Percentiles rank a stretch among this genome's conserved stretches.
Evolutionary conservation across 2,113 vertebrate species (phyloP).

Genomic region (Archocentrus centrarchus): DNA sequence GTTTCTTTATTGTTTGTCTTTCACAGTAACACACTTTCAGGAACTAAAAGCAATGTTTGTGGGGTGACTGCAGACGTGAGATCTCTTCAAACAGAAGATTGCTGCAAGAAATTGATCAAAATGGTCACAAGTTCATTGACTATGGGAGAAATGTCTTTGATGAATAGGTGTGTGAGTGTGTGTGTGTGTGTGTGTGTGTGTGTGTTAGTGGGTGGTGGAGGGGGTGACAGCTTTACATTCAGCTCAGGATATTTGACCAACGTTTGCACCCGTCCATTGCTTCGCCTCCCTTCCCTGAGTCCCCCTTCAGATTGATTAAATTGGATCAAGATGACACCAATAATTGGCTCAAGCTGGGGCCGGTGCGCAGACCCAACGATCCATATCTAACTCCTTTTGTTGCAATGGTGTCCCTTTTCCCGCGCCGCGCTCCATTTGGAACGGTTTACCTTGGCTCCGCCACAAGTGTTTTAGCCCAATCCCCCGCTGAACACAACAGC

Average conservation of each 20-base stretch:
- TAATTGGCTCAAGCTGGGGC: slow-evolving; percentile 99
- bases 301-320: slow-evolving; percentile 97
- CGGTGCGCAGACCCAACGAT: slow-evolving; percentile 92
- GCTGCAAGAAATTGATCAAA: not conserved
- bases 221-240: slow-evolving; percentile 77
- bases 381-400: slow-evolving; percentile 92
- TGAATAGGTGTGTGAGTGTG: slow-evolving; percentile 1
- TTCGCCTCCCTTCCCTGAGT: slow-evolving; percentile 70
- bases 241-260: slow-evolving; percentile 95
- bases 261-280: slow-evolving; percentile 85
- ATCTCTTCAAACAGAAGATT: not conserved
- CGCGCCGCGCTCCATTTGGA: slow-evolving; percentile 95
- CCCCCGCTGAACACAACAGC: slow-evolving; percentile 90
- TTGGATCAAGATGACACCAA: slow-evolving; percentile 99
- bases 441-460: slow-evolving; percentile 98
- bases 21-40: not conserved
- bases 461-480: slow-evolving; percentile 95
- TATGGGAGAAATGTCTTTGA: not conserved
- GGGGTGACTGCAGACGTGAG: not conserved
- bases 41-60: not conserved
- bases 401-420: slow-evolving; percentile 90
- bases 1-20: not conserved
- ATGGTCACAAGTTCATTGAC: not conserved
- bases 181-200: slow-evolving; percentile 14
- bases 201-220: not conserved